A percentile compares a stretch with the other conserved stretches of the same genome.
These are phyloP conservation scores for Nycticorax nycticorax DNA, from an alignment of 2,113 vertebrate genomes.

Conservation along the genomic window DNA sequence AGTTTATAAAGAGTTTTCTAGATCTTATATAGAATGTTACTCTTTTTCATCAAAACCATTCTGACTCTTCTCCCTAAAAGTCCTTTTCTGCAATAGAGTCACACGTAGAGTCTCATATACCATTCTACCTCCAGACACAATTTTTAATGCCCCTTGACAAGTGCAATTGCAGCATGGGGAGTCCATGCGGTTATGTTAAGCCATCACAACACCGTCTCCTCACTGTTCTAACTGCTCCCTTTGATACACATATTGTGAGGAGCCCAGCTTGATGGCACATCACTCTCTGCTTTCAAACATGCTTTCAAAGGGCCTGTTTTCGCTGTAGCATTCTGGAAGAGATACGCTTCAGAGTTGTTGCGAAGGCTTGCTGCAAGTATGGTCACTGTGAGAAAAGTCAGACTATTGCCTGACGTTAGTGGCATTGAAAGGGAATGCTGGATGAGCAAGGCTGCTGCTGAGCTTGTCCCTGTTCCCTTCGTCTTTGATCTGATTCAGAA, in stretches of 20 bases:
- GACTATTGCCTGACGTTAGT: background rate
- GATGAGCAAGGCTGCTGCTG: conserved; percentile 18
- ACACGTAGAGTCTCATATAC: background rate
- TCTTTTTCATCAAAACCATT: background rate
- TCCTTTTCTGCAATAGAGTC: background rate
- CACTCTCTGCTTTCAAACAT: background rate
- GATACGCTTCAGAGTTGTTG: background rate
- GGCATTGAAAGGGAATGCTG: background rate
- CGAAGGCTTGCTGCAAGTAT: background rate
- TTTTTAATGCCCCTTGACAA: background rate
- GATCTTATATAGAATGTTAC: background rate
- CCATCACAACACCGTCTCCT: background rate
- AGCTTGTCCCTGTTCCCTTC: background rate
- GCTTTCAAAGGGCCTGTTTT: conserved; percentile 15
- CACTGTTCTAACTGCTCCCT: background rate
- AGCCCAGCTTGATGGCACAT: conserved; percentile 10
- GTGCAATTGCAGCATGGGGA: background rate
- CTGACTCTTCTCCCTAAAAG: background rate
- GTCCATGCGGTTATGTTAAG: background rate
- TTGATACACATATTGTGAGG: background rate
- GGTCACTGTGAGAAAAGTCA: conserved; percentile 24
- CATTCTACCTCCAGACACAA: background rate
- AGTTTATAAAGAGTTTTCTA: background rate
- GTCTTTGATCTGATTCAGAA: conserved; percentile 24
- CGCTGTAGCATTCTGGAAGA: background rate